Evolutionary conservation across 2,113 vertebrate genomes (phyloP).

Genomic region (Zosterops pallidus): DNA sequence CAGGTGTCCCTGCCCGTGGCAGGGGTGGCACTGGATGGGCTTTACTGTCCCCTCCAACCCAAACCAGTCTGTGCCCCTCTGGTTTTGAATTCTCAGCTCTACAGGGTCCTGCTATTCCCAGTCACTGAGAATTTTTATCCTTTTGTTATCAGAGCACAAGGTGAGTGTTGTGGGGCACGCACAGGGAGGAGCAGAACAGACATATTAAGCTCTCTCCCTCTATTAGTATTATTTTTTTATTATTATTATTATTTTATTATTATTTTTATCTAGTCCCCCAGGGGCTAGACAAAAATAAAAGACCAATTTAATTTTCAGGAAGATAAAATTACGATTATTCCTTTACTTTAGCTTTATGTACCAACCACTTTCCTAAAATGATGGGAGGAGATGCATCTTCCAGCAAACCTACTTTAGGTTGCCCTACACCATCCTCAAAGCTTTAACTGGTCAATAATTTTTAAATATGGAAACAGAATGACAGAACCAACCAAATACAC

Average conservation of each 20-base stretch:
- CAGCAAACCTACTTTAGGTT: neutral
- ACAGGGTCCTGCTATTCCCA: rapidly evolving
- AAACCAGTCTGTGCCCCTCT: neutral
- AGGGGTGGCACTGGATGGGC: rapidly evolving
- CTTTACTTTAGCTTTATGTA: neutral
- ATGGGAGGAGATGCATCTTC: neutral
- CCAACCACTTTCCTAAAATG: neutral
- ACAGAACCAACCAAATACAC: neutral
- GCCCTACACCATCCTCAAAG: neutral
- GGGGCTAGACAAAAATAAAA: neutral
- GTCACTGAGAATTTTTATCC: neutral
- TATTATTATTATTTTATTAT: neutral
- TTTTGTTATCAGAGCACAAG: neutral
- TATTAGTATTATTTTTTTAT: neutral
- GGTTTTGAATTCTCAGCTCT: neutral
- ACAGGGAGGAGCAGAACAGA: neutral
- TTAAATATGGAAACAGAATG: neutral
- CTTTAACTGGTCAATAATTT: neutral
- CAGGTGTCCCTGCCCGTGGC: neutral
- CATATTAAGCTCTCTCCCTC: neutral
- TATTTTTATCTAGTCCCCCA: neutral
- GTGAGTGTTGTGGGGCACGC: no score
- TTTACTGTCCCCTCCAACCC: neutral
- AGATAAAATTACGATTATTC: neutral
- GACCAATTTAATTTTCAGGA: neutral